Evolutionary conservation across 2,888 invertebrate genomes (phyloP).

Genomic region (Drosophila anomelani): DNA sequence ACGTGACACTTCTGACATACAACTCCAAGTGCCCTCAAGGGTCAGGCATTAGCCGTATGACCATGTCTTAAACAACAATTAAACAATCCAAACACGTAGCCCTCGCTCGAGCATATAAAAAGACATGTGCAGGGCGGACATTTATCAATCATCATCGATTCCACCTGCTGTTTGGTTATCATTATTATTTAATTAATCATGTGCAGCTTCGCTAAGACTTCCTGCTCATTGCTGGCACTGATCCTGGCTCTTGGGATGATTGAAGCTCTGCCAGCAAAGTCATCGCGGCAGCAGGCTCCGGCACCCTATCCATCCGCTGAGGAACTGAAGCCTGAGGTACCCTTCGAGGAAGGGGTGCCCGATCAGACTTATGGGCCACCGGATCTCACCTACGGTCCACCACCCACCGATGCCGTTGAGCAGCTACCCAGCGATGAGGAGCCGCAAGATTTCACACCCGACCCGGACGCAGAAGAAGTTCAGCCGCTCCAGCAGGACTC

Average conservation of each 20-base stretch:
- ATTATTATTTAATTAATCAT: conserved; percentile 5
- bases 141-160: conserved; percentile 34
- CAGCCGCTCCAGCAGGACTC: conserved; percentile 27
- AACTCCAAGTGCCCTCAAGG: conserved; percentile 13
- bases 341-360: conserved; percentile 64
- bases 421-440: conserved; percentile 47
- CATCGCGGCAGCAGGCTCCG: conserved; percentile 2
- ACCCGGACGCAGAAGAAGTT: conserved; percentile 68
- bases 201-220: conserved; percentile 18
- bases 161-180: conserved; percentile 2
- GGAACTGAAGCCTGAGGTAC: conserved; percentile 66
- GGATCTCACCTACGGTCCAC: conserved; percentile 45
- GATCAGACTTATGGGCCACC: conserved; percentile 68
- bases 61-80: conserved; percentile 18
- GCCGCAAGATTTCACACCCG: conserved; percentile 50
- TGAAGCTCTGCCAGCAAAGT: conserved; percentile 15
- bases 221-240: conserved; percentile 11
- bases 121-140: background rate
- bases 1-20: conserved; percentile 29
- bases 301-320: conserved; percentile 66
- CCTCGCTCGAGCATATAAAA: conserved; percentile 30
- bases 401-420: conserved; percentile 45
- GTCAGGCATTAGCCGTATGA: conserved; percentile 34
- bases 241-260: conserved; percentile 22
- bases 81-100: conserved; percentile 36